Evolutionary conservation across 1,140 invertebrate genomes (phyloP), one percentile per base, ranked within the genome.

Genomic region (Meloidogyne floridensis): DNA sequence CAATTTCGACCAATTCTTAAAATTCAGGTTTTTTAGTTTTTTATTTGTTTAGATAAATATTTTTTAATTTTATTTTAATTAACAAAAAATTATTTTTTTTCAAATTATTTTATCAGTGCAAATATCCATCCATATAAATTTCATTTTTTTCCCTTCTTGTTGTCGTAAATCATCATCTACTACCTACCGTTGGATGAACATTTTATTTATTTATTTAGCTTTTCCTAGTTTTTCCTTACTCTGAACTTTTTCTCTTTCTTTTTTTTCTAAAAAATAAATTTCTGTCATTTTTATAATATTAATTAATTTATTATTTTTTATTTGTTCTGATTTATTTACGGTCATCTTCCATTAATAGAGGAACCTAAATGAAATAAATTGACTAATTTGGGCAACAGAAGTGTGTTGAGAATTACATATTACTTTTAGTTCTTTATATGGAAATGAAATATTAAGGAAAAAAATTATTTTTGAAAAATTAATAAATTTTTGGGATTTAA

Each of bases 321-420:
- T 65, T 15, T 65, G 59, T 65, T 65, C 59, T 65, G 15, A 65
- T n/a, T 65, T 65, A 65, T 65, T 65, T 65, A 65, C n/a, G 59
- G 59, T 65, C 59, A 65, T 65, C n/a, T 65, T 65, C 15, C 15
- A 15, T 65, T 65, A 32, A 32, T 32, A 32, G 32, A 32, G 59
- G n/a, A 15, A 59, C 3, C 8, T 54, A 11, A 11, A 10, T 11
- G 53, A 54, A 59, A 13, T 3, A 15, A 6, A 32, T 32, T 32
- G 32, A 65, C 59, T 65, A 65, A 65, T 65, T 65, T 65, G 59
- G 59, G 59, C n/a, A 65, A 65, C 59, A 65, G 59, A 65, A 65
- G 59, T 65, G n/a, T 65, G 56, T 59, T 65, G 59, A 65, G n/a
- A n/a, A 65, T 65, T 65, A 65, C n/a, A n/a, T 65, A n/a, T 65